Evolutionary conservation across 2,888 invertebrate species (phyloP).

Genomic region (Rotaria sp.): DNA sequence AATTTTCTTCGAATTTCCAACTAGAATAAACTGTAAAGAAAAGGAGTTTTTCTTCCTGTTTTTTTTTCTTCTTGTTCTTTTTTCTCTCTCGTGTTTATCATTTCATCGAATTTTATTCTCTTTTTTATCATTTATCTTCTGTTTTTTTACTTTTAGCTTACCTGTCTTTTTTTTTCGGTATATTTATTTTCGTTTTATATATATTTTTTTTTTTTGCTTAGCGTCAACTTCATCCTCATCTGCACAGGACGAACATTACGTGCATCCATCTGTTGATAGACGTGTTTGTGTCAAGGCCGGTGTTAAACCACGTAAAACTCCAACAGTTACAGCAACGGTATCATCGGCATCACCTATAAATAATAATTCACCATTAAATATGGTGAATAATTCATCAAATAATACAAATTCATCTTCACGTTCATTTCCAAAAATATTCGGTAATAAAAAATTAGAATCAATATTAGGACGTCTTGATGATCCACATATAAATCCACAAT

Average conservation of each 20-base stretch:
- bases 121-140: neutral
- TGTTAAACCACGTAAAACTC: neutral
- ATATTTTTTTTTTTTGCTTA: neutral
- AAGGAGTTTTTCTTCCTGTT: neutral
- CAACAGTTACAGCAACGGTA: neutral
- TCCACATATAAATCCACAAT: slow-evolving; percentile 33
- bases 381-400: neutral
- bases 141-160: neutral
- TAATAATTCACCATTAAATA: neutral
- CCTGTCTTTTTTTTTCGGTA: neutral
- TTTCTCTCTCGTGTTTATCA: neutral
- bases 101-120: neutral
- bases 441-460: slow-evolving; percentile 38
- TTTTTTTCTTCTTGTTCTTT: neutral
- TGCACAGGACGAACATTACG: slow-evolving; percentile 31
- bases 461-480: slow-evolving; percentile 38
- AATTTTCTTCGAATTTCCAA: neutral
- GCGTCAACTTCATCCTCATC: neutral
- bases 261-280: slow-evolving; percentile 39
- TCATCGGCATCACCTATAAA: neutral
- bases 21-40: neutral
- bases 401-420: neutral
- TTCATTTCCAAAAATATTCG: slow-evolving; percentile 34
- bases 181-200: neutral
- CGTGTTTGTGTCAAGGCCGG: slow-evolving; percentile 39